These are phyloP conservation scores for Trachelus stipa DNA, from an alignment of 2,888 invertebrate species.

Conservation along the genomic window DNA sequence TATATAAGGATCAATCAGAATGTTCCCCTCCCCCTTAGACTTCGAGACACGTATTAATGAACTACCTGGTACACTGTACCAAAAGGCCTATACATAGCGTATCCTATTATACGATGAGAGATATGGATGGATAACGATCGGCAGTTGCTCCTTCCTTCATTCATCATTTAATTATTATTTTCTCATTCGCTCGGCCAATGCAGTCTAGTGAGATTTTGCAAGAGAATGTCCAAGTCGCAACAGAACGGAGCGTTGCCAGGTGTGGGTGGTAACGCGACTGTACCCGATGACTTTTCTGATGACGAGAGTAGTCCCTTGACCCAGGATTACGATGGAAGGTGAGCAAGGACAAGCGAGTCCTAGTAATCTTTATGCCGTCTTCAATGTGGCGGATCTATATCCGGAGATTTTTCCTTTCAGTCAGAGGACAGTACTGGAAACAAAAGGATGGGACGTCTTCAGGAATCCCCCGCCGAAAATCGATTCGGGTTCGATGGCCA, in stretches of 20 bases:
- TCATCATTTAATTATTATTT: too few relatives aligned
- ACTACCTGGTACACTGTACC: too few relatives aligned
- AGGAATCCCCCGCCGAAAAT: constrained; percentile 89
- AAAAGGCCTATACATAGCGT: too few relatives aligned
- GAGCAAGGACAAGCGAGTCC: constrained; percentile 49
- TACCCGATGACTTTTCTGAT: constrained; percentile 79
- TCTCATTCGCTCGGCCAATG: too few relatives aligned
- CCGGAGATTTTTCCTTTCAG: constrained; percentile 64
- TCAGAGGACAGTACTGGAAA: constrained; percentile 85
- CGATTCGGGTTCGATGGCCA: constrained; percentile 90
- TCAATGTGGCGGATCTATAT: constrained; percentile 9
- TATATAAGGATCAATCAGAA: too few relatives aligned
- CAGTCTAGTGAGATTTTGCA: too few relatives aligned
- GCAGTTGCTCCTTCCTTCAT: too few relatives aligned
- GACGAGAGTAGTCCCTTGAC: constrained; percentile 90
- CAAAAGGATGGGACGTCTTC: constrained; percentile 98
- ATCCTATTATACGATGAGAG: too few relatives aligned
- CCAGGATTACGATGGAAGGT: constrained; percentile 93
- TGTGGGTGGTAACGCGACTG: constrained; percentile 74
- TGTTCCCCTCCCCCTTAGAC: too few relatives aligned
- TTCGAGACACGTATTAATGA: too few relatives aligned
- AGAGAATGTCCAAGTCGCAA: constrained; percentile 76
- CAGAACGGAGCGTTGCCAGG: constrained; percentile 70
- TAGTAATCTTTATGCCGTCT: background rate
- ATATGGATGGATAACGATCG: too few relatives aligned